Evolutionary conservation across 2,113 vertebrate genomes (phyloP).

Genomic region (Ginglymostoma cirratum): DNA sequence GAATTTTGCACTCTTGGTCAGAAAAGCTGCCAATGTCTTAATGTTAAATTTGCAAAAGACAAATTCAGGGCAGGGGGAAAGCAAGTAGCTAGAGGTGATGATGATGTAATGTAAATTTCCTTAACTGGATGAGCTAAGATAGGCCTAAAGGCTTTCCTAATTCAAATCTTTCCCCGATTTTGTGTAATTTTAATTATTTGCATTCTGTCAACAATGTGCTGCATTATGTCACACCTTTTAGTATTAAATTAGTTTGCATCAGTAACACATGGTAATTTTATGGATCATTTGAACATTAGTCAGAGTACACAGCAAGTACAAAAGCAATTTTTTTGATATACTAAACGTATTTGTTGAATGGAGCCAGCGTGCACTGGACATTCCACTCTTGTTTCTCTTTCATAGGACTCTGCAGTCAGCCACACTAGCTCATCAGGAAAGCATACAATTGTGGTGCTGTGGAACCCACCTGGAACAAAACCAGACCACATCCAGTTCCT

Average conservation of each 20-base stretch:
- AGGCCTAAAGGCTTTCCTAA: background rate
- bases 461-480: constrained; percentile 59
- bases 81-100: background rate
- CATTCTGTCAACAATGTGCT: background rate
- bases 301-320: background rate
- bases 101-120: background rate
- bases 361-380: background rate
- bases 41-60: background rate
- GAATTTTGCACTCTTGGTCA: background rate
- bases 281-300: background rate
- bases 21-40: background rate
- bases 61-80: background rate
- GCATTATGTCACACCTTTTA: background rate
- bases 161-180: background rate
- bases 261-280: background rate
- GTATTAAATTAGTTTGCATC: background rate
- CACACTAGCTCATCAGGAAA: constrained; percentile 64
- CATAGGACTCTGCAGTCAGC: constrained; percentile 74
- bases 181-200: background rate
- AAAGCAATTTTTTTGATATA: background rate
- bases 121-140: background rate
- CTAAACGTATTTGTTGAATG: background rate
- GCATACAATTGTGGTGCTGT: constrained; percentile 58
- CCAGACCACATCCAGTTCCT: constrained; percentile 64
- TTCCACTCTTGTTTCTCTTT: constrained; percentile 40